Evolutionary conservation across 2,113 vertebrate genomes (phyloP), one percentile per base, ranked within the genome.

Genomic region (Narcine bancroftii): DNA sequence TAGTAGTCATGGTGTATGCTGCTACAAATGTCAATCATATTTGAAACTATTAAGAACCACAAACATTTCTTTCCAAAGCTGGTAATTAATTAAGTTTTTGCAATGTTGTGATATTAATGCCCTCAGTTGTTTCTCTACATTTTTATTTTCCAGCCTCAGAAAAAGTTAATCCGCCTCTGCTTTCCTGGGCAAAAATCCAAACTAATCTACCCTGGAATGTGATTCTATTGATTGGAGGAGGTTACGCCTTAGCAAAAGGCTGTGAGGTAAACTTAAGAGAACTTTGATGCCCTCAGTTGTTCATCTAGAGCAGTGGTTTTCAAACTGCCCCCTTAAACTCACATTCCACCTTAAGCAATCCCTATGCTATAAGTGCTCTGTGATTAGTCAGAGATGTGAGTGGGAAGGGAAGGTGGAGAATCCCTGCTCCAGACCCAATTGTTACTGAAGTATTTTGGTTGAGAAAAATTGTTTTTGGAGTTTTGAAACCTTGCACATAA

Each of bases 231-330:
- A 96, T 99, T 0, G 99, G 99, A 93, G 98, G 99, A 0, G 99
- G 99, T 91, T 99, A 99, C 0, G 98, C 99, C 73, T 99, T 99
- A 98, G 99, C 98, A n/a, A 99, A 98, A 94, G 99, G 96, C 91
- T 99, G 99, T 75, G 99, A 99, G 98, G 99, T 99, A 95, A 87
- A 42, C n/a, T 6, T 36, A 50, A 60, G 33, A 39, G 56, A 6
- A 4, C 19, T 56, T n/a, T 85, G n/a, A 63, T 36, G 19, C 39
- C 72, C 72, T 75, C n/a, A 33, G n/a, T 75, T 60, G n/a, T 39
- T n/a, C n/a, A n/a, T n/a, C n/a, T n/a, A n/a, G n/a, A n/a, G n/a
- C n/a, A n/a, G n/a, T n/a, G n/a, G n/a, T n/a, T n/a, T n/a, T n/a
- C n/a, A n/a, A n/a, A n/a, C n/a, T n/a, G n/a, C n/a, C n/a, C n/a